These are phyloP conservation scores for Macropus fuliginosus DNA, from an alignment of 2,797 vertebrate genomes.

Conservation along the genomic window DNA sequence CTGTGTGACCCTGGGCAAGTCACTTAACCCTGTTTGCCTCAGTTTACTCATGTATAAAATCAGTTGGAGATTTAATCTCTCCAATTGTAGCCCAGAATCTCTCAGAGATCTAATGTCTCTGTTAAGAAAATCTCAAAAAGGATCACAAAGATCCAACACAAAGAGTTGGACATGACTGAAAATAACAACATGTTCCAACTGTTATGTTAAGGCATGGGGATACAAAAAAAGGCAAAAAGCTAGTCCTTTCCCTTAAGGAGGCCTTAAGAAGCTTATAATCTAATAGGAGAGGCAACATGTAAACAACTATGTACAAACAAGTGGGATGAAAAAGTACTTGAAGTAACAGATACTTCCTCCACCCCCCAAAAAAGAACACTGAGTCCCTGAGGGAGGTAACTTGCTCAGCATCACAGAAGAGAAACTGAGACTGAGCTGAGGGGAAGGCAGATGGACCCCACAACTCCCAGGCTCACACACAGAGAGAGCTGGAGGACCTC, in stretches of 20 bases:
- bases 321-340: background rate
- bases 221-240: too few species aligned
- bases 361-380: background rate
- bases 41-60: background rate
- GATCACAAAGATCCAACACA: too few species aligned
- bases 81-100: too few species aligned
- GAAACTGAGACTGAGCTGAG: background rate
- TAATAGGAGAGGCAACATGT: background rate
- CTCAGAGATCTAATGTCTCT: too few species aligned
- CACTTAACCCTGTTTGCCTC: background rate
- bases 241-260: too few species aligned
- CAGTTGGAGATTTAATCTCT: too few species aligned
- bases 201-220: too few species aligned
- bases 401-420: background rate
- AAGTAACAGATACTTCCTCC: background rate
- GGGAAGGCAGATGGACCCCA: background rate
- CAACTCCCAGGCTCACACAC: background rate
- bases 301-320: background rate
- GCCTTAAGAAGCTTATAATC: too few species aligned
- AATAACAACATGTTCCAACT: too few species aligned
- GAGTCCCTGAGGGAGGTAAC: too few species aligned
- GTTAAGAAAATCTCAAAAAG: too few species aligned
- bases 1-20: background rate
- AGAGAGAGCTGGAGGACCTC: background rate
- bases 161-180: too few species aligned